Evolutionary conservation across 92 coral and sea anemone species (phyloP).

Genomic region (Actinernus sp.): DNA sequence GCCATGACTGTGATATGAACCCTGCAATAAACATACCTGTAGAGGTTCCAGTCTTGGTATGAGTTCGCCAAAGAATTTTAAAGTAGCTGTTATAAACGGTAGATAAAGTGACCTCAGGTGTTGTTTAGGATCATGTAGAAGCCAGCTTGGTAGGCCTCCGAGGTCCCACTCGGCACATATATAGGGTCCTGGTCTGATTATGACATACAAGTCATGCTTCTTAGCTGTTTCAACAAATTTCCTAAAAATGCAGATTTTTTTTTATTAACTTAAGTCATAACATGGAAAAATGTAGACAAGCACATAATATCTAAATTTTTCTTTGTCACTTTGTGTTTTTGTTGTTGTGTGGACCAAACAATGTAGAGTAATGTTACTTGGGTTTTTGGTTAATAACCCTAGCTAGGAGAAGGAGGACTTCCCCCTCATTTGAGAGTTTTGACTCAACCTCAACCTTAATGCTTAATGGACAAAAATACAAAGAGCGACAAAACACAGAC

Average conservation of each 20-base stretch:
- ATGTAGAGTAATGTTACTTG: too few relatives aligned
- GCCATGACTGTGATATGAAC: too few relatives aligned
- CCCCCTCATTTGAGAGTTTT: too few relatives aligned
- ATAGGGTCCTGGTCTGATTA: constrained; percentile 78
- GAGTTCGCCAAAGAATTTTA: constrained; percentile 31
- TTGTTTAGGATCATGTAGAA: constrained; percentile 36
- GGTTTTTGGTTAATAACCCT: too few relatives aligned
- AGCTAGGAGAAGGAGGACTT: too few relatives aligned
- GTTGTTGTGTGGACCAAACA: too few relatives aligned
- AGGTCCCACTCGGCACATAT: constrained; percentile 83
- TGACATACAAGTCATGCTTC: constrained; percentile 57
- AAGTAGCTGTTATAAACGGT: constrained; percentile 20
- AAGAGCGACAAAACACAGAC: too few relatives aligned
- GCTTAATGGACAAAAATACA: too few relatives aligned
- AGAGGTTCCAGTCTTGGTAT: constrained; percentile 25
- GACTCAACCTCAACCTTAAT: too few relatives aligned
- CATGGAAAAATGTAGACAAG: too few relatives aligned
- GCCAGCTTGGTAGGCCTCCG: constrained; percentile 79
- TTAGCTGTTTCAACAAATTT: constrained; percentile 58
- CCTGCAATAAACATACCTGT: too few relatives aligned
- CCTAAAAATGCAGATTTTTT: constrained; percentile 38
- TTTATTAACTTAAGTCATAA: too few relatives aligned
- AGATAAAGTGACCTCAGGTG: constrained; percentile 12
- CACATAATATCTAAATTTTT: neutral
- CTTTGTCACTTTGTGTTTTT: neutral